Base-by-base conservation (phyloP, 2,113 vertebrate species). In the Microtus ochrogaster region DNA sequence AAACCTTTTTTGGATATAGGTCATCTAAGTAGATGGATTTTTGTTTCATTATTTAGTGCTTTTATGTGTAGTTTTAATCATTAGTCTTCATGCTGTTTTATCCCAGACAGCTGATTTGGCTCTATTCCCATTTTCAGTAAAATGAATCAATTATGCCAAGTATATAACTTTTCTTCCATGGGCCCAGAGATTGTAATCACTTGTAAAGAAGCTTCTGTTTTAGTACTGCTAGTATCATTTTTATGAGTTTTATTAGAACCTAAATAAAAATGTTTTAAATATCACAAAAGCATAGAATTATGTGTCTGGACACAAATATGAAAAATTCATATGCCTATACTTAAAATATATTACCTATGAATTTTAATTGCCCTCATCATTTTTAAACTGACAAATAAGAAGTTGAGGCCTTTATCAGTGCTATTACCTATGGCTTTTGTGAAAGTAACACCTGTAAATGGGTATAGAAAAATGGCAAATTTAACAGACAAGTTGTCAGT, bases 371-470 rank as follows among this genome's bases (percentile, higher is more conserved):
- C 41, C 52, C 7, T 96, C 61, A 89, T 92, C 81, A 94, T 95
- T 95, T 88, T 97, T 61, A 95, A 92, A 49, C 26, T 87, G 77
- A 39, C 74, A 97, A 97, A 95, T 93, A 49, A 92, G 88, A 97
- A 96, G 91, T 17, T 3, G 86, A 44, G 13, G 68, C 1, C 1
- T n/a, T 78, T 95, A 79, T 65, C 47, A 63, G 89, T 91, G 92
- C 17, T 19, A 84, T 92, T 14, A 83, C 19, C 14, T 13, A 68
- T 63, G 90, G 44, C 63, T 89, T 68, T 94, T 58, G 89, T 93
- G 87, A 47, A 96, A 93, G 13, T 72, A n/a, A 94, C 86, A 52
- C 52, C 55, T 19, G 44, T 87, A 44, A 94, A 87, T 21, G 96
- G 24, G 13, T 39, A 91, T 84, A 3, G 1, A 6, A 39, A 96